A percentile compares a stretch with the other conserved stretches of the same genome.
phyloP scores from a whole-genome alignment of 1,140 invertebrate genomes.

The Drosophila nigrodunni region DNA sequence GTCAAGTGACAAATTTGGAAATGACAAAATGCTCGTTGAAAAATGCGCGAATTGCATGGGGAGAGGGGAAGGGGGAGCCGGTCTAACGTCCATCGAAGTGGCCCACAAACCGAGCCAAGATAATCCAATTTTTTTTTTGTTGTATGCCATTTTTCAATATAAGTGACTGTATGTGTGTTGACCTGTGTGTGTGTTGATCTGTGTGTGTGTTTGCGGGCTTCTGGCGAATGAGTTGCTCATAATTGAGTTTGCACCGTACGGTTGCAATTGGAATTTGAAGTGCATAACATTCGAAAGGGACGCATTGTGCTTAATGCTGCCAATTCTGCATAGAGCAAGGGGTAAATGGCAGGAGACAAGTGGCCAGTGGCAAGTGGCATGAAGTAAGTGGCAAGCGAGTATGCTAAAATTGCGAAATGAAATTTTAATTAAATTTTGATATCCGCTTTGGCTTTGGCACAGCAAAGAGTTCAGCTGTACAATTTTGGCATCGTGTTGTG shows the following conservation, averaged over 20 bases:
- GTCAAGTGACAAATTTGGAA: conserved; percentile 82
- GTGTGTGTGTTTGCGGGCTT: conserved; percentile 1
- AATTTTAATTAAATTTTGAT: conserved; percentile 83
- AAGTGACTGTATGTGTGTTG: no score
- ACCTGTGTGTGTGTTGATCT: no score
- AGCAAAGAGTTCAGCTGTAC: conserved; percentile 71
- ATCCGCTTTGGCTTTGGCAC: conserved; percentile 56
- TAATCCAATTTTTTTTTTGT: conserved; percentile 70
- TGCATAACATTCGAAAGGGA: conserved; percentile 43
- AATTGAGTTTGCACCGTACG: conserved; percentile 67
- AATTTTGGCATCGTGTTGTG: conserved; percentile 37
- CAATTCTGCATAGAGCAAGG: conserved; percentile 22
- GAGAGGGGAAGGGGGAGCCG: background rate
- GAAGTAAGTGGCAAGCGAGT: conserved; percentile 1
- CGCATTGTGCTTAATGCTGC: conserved; percentile 38
- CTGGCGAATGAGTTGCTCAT: conserved; percentile 57
- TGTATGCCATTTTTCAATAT: conserved; percentile 19
- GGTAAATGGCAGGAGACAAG: background rate
- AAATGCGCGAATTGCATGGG: conserved; percentile 40
- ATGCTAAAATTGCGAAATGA: conserved; percentile 74
- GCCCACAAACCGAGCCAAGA: conserved; percentile 42
- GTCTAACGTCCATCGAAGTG: conserved; percentile 18
- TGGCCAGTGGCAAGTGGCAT: background rate
- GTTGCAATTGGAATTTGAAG: conserved; percentile 53
- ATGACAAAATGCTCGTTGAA: conserved; percentile 76